phyloP scores from a whole-genome alignment of 2,113 vertebrate species.

The Ammodytes marinus region DNA sequence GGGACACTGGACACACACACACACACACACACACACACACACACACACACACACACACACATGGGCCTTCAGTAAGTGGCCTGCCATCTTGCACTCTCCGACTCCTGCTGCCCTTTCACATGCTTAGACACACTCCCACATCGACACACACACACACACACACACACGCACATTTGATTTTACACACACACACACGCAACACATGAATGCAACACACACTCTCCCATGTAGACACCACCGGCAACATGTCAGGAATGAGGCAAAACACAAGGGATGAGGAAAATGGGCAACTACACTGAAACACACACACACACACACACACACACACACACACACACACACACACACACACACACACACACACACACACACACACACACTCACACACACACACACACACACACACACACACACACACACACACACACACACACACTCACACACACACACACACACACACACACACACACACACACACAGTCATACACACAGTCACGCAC shows the following conservation, averaged over 20 bases:
- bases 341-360: too few species aligned
- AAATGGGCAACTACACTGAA: background rate
- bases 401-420: constrained; percentile 7
- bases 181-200: constrained; percentile 35
- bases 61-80: constrained; percentile 63
- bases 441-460: constrained; percentile 36
- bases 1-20: constrained; percentile 41
- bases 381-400: too few species aligned
- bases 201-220: constrained; percentile 39
- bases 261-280: constrained; percentile 39
- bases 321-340: too few species aligned
- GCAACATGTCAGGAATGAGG: constrained; percentile 35
- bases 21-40: constrained; percentile 25
- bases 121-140: constrained; percentile 42
- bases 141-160: background rate
- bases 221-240: constrained; percentile 24
- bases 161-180: constrained; percentile 4
- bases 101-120: constrained; percentile 39
- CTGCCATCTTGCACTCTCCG: constrained; percentile 57
- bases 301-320: too few species aligned
- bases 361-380: too few species aligned
- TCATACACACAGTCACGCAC: constrained; percentile 19
- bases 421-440: constrained; percentile 4
- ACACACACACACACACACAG: constrained; percentile 18
- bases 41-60: constrained; percentile 55